Evolutionary conservation across 2,113 vertebrate genomes (phyloP).

Genomic region (Callorhinus ursinus): DNA sequence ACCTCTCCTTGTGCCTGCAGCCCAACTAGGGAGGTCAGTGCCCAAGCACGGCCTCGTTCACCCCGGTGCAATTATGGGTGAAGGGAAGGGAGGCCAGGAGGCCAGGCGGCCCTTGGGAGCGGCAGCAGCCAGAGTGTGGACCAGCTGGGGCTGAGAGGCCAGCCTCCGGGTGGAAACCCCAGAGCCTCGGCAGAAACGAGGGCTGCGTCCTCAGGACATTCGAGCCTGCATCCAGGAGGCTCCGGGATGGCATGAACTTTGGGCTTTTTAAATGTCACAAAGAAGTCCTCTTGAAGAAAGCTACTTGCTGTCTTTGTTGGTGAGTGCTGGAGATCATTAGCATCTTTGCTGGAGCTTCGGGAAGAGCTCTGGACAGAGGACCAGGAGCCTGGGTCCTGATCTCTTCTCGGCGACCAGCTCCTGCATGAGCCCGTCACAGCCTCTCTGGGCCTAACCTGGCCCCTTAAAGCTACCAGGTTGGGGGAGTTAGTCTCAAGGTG

Average conservation of each 20-base stretch:
- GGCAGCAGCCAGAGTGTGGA: no score
- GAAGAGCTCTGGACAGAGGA: no score
- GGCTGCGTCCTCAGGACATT: accelerated
- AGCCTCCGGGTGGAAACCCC: accelerated
- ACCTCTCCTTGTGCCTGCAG: accelerated
- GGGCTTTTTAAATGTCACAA: neutral
- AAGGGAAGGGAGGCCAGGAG: neutral
- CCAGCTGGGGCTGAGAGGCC: no score
- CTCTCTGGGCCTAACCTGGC: neutral
- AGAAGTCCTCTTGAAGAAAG: no score
- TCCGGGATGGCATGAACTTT: accelerated
- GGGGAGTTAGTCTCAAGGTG: neutral
- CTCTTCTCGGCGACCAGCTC: neutral
- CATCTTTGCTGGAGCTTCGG: no score
- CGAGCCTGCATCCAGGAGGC: accelerated
- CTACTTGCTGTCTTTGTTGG: no score
- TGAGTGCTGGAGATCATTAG: no score
- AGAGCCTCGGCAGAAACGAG: neutral
- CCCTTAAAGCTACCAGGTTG: neutral
- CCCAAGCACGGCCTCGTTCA: accelerated
- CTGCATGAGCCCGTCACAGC: neutral
- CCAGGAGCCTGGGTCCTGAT: neutral
- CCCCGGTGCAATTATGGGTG: no score
- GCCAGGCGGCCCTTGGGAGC: no score
- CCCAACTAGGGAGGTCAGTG: neutral